Base-by-base conservation (phyloP, 2,113 vertebrate species). In the Micromys minutus region DNA sequence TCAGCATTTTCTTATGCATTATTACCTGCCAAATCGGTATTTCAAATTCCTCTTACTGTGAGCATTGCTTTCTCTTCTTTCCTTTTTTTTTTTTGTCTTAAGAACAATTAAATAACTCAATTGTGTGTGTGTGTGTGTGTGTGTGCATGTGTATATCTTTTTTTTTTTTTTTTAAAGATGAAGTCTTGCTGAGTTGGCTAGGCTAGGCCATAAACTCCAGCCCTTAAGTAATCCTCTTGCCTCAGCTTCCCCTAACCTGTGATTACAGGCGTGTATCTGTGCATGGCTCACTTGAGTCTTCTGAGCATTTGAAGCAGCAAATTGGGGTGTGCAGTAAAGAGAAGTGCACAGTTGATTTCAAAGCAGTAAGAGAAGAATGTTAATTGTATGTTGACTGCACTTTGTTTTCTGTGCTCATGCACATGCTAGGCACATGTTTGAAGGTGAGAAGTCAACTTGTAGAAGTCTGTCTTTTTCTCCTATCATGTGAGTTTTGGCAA, bases 51-150 rank as follows among this genome's bases (percentile, higher is more conserved):
- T 91, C n/a, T 93, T 79, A 24, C 19, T 55, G 45, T 50, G 50
- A 81, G 31, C 45, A 50, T 47, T 74, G 5, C 31, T 12, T 15
- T 34, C 16, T 67, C 31, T 3, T 29, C 57, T 52, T 93, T 45
- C 11, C 15, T n/a, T 67, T 39, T 10, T 67, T 67, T 55, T 65
- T 91, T 90, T 57, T 59, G 29, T 86, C 72, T 63, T 65, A 65
- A 87, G 34, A 89, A 10, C 34, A 79, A 74, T 85, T 83, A 47
- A 88, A 50, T 94, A 89, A 74, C 65, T 91, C 65, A 80, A 29
- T 36, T 93, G 87, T 72, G 19, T 26, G 9, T 61, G 7, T 24
- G 21, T 61, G 21, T 61, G 21, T 8, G 6, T 61, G 21, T 17
- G 21, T 17, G 21, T 8, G 21, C 6, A 7, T 7, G 21, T 16